A percentile compares a stretch with the other conserved stretches of the same genome.
Conservation (phyloP, 2,113 vertebrate genomes). For the Phycodurus eques region DNA sequence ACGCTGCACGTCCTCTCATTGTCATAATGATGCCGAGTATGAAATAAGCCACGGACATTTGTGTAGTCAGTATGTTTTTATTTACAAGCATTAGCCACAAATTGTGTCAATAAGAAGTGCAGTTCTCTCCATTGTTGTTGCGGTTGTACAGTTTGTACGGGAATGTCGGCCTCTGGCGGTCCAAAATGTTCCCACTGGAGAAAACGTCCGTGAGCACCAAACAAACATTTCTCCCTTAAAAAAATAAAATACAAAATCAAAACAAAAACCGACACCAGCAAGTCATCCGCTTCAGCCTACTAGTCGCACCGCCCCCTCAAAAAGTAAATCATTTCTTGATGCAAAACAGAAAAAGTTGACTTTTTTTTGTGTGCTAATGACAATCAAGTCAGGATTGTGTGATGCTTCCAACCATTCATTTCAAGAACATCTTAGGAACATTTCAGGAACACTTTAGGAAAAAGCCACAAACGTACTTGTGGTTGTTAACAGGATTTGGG, state of each 20-base stretch:
- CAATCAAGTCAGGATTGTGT: neutral
- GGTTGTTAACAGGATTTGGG: neutral
- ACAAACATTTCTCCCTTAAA: conserved; percentile 22
- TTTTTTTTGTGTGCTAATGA: neutral
- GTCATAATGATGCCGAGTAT: conserved; percentile 16
- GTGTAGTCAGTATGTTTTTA: conserved; percentile 82
- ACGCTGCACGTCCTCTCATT: neutral
- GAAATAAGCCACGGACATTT: conserved; percentile 84
- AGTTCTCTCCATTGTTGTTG: conserved; percentile 9
- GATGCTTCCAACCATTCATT: neutral
- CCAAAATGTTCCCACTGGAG: conserved; percentile 32
- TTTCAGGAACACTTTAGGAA: neutral
- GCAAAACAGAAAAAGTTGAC: neutral
- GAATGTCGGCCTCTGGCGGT: conserved; percentile 45
- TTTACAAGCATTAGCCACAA: conserved; percentile 78
- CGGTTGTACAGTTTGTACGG: neutral
- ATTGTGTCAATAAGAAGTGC: conserved; percentile 70
- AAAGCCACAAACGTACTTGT: neutral
- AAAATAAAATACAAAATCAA: neutral
- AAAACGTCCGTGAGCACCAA: conserved; percentile 20
- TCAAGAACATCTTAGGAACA: neutral
- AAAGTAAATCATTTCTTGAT: neutral
- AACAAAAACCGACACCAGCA: neutral
- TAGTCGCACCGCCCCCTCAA: neutral
- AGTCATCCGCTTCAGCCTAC: neutral